A percentile compares a stretch with the other conserved stretches of the same genome.
Conservation (phyloP, 2,113 vertebrate species). For the Scortum barcoo region DNA sequence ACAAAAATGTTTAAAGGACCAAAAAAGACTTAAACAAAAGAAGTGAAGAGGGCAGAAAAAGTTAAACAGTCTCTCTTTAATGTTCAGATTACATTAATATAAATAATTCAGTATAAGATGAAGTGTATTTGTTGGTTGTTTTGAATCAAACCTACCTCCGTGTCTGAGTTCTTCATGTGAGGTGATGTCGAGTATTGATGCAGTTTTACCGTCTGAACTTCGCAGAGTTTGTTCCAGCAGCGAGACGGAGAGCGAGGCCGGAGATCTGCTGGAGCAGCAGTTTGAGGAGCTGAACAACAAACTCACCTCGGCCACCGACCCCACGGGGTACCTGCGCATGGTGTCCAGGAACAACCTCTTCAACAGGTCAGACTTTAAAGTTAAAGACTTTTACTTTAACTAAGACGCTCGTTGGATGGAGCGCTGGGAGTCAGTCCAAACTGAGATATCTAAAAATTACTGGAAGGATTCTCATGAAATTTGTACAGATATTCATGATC, state of each 20-base stretch:
- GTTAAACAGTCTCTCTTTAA: no score
- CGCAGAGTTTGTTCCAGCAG: constrained; percentile 90
- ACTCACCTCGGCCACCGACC: constrained; percentile 89
- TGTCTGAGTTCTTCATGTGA: not conserved
- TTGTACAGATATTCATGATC: no score
- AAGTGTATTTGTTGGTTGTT: no score
- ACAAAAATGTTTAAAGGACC: no score
- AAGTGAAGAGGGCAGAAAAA: no score
- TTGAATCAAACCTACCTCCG: not conserved
- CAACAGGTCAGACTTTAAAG: constrained; percentile 89
- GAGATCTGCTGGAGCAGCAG: constrained; percentile 93
- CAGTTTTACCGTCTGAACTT: not conserved
- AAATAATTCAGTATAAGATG: no score
- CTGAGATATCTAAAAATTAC: not conserved
- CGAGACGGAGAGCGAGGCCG: constrained; percentile 94
- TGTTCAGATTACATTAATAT: no score
- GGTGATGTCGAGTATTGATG: not conserved
- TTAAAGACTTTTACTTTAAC: no score
- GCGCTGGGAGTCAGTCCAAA: no score
- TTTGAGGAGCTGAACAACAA: constrained; percentile 92
- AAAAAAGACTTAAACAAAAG: no score
- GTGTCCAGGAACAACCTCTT: constrained; percentile 92
- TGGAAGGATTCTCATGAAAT: not conserved
- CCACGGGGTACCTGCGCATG: constrained; percentile 93
- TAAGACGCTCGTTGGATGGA: no score